These are phyloP conservation scores for Trypoxylus dichotomus DNA, from an alignment of 1,140 invertebrate genomes.

Conservation along the genomic window DNA sequence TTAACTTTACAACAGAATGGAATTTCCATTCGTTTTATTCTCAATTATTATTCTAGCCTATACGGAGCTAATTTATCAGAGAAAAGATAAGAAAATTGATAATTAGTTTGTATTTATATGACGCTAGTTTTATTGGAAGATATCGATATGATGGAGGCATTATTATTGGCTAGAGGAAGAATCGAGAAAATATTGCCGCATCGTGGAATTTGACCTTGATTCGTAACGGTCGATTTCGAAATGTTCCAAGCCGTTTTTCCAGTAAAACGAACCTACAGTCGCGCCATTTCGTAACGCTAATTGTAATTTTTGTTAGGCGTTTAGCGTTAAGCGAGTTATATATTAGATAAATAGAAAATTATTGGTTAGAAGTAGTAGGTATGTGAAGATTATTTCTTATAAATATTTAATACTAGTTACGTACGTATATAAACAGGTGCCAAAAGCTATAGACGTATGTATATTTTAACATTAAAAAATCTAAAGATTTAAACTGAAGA, in stretches of 20 bases:
- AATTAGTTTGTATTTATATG: background rate
- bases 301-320: background rate
- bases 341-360: background rate
- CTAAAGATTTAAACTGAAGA: no score
- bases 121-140: background rate
- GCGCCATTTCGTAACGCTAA: background rate
- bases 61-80: background rate
- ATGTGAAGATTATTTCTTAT: no score
- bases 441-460: no score
- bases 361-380: background rate
- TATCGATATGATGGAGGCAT: background rate
- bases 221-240: background rate
- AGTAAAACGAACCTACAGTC: background rate
- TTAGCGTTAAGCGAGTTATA: background rate
- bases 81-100: background rate
- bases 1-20: background rate
- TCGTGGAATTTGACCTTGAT: constrained; percentile 1
- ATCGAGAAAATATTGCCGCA: background rate
- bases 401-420: no score
- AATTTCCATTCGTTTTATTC: background rate
- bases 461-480: no score
- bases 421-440: no score
- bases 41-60: background rate
- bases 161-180: background rate
- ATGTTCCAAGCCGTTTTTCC: background rate